Base-by-base conservation (phyloP, 1,140 invertebrate genomes). In the Cotesia vestalis region DNA sequence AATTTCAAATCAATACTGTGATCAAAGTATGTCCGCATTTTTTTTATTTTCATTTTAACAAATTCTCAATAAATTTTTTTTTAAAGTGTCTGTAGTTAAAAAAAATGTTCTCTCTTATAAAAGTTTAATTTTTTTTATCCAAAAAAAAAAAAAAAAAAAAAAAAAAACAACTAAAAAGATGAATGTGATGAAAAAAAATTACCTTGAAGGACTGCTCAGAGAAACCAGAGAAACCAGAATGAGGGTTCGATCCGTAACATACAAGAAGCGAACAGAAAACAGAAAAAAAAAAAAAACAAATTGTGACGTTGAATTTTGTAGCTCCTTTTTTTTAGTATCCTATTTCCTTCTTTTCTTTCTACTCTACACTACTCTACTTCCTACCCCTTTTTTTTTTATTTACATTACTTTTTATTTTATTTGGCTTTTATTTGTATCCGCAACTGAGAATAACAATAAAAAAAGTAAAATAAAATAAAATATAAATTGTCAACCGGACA, bases 181-280 rank as follows among this genome's bases (percentile, higher is more conserved):
- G 34, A 38, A 78, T 70, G 73, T 46, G 78, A 76, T 66, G 59
- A 72, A 76, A 76, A 75, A 76, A 83, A 66, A 83, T 84, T 84
- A 84, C 82, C 82, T 84, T 82, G 79, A 84, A 84, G 79, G 82
- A 84, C 82, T 84, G 82, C 82, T 81, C 78, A 84, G 81, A 83
- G 80, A 83, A 84, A 82, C 81, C 82, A 78, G 81, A 81, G 20
- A 83, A 83, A 46, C 40, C 40, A 46, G 40, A 46, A 46, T 81
- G 81, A 80, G 79, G 80, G 73, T 77, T 81, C 76, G 79, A 76
- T 84, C 82, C 82, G 71, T 80, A 83, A 83, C 79, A 84, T 46
- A 46, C 79, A 84, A 83, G 81, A 84, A 83, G 81, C 80, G 80
- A 81, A 82, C 80, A 82, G 79, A 82, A 81, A 84, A 84, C 81